Evolutionary conservation across 2,888 invertebrate genomes (phyloP).

Genomic region (Eulithis prunata): DNA sequence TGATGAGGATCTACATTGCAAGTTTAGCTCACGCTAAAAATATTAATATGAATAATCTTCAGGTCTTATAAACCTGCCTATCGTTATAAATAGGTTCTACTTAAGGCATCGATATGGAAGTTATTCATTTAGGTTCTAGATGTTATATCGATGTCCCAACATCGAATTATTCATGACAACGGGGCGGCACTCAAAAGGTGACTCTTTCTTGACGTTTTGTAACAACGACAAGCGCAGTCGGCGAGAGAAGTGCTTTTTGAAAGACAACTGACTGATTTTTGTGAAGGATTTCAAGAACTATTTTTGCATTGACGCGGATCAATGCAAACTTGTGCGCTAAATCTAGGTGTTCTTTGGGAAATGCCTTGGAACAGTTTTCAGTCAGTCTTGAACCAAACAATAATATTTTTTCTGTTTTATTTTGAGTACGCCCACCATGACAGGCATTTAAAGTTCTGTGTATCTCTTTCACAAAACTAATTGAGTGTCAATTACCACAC

Average conservation of each 20-base stretch:
- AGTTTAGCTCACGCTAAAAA: too few relatives aligned
- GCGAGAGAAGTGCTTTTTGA: conserved; percentile 31
- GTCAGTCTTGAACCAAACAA: too few relatives aligned
- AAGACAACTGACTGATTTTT: conserved; percentile 17
- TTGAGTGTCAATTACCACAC: conserved; percentile 3
- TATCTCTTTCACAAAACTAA: background rate
- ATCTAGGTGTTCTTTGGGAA: too few relatives aligned
- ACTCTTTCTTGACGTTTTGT: conserved; percentile 68
- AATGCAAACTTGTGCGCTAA: background rate
- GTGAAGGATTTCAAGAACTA: conserved; percentile 11
- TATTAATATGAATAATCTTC: too few relatives aligned
- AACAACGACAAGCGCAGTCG: conserved; percentile 52
- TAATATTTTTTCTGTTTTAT: too few relatives aligned
- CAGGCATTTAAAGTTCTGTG: too few relatives aligned
- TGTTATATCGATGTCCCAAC: conserved; percentile 60
- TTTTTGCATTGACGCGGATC: background rate
- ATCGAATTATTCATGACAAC: conserved; percentile 74
- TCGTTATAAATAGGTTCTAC: too few relatives aligned
- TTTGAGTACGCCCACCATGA: too few relatives aligned
- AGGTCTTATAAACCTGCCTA: too few relatives aligned
- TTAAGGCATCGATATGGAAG: too few relatives aligned
- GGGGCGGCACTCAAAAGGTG: conserved; percentile 65
- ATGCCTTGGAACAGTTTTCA: too few relatives aligned
- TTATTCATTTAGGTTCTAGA: conserved; percentile 5
- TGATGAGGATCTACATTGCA: too few relatives aligned